A percentile compares a stretch with the other conserved stretches of the same genome.
phyloP scores from a whole-genome alignment of 2,888 invertebrate species.

The Tromatobia lineatoria region DNA sequence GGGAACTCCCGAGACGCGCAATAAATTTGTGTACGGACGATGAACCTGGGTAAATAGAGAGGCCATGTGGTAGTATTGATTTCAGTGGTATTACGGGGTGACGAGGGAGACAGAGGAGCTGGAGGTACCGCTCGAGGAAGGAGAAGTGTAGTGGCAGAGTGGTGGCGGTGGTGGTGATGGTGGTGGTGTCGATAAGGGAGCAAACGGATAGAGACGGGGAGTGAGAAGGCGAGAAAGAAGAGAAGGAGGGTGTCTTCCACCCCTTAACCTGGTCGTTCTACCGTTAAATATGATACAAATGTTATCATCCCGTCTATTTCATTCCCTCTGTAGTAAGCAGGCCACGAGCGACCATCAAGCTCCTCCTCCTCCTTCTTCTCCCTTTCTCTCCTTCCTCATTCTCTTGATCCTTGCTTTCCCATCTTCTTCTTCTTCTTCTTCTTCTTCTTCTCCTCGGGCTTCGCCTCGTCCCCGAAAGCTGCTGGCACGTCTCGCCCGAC shows the following conservation, averaged over 20 bases:
- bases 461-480: conserved; percentile 4
- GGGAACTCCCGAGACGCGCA: conserved; percentile 72
- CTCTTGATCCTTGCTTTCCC: conserved; percentile 32
- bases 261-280: conserved; percentile 82
- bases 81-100: conserved; percentile 78
- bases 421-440: conserved; percentile 20
- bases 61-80: conserved; percentile 79
- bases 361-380: conserved; percentile 37
- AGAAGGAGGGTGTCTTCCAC: conserved; percentile 74
- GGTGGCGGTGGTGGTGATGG: conserved; percentile 66
- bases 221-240: conserved; percentile 60
- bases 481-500: conserved; percentile 35
- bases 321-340: conserved; percentile 71
- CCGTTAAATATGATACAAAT: conserved; percentile 84
- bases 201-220: conserved; percentile 61
- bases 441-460: conserved; percentile 25
- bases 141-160: conserved; percentile 61
- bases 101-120: conserved; percentile 54
- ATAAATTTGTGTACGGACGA: conserved; percentile 82
- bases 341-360: conserved; percentile 67
- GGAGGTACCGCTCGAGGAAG: conserved; percentile 61
- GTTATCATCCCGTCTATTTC: conserved; percentile 83
- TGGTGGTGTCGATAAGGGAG: conserved; percentile 71
- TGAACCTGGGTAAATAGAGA: conserved; percentile 80
- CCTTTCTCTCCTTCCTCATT: conserved; percentile 24